Evolutionary conservation across 1,140 invertebrate genomes (phyloP), one percentile per base, ranked within the genome.

Genomic region (Apis dorsata): DNA sequence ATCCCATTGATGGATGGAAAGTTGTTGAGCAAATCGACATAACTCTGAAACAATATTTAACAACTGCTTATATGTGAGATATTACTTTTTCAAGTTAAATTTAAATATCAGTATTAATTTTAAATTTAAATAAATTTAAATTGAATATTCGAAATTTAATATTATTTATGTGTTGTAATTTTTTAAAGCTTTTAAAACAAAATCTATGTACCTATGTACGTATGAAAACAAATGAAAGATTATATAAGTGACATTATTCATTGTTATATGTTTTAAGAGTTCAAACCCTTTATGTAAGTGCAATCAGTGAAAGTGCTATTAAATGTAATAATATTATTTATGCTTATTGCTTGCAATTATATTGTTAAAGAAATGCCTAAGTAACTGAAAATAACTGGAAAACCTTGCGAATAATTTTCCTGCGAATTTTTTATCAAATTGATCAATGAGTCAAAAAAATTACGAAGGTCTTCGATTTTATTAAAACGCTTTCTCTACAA

Each of bases 1-100:
- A 95, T 94, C 76, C 94, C 90, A 92, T 98, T 98, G 4, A 95
- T 90, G 57, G 94, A 91, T 0, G 95, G 91, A 21, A 98, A 91
- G 70, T 95, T 94, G 51, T 94, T 94, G 28, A 95, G 91, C 44
- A 97, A 93, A 88, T 96, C 96, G 28, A 95, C 93, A 28, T 97
- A 95, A 15, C 96, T 97, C 97, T 97, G 94, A 62, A 95, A 95
- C 85, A 59, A 87, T 1, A 7, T 21, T 24, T 21, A 82, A 81
- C 21, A 55, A 60, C 2, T 11, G 12, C 19, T 44, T 44, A 44
- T 44, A 44, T 44, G 5, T 44, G 5, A 44, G 7, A 44, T 44
- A 3, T 44, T 44, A 44, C 5, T 44, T 44, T 44, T 44, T 44
- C 34, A 44, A 44, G 0, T 44, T 44, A 44, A 44, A 44, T 44